Evolutionary conservation across 2,113 vertebrate genomes (phyloP).

Genomic region (Tenrec ecaudatus): DNA sequence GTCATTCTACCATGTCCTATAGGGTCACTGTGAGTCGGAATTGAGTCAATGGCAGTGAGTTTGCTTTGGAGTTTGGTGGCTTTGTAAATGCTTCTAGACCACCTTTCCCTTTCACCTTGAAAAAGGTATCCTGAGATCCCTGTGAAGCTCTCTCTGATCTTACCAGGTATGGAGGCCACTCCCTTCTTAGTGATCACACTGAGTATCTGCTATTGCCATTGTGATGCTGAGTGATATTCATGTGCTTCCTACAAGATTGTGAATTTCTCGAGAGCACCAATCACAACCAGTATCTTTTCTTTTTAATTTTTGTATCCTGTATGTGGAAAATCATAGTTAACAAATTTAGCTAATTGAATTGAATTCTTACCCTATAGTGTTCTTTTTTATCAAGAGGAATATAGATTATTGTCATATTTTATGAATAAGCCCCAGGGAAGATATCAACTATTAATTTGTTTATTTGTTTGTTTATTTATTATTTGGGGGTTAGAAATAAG

Average conservation of each 20-base stretch:
- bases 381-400: background rate
- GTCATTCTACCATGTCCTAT: too few relatives aligned
- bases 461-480: background rate
- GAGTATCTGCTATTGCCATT: too few relatives aligned
- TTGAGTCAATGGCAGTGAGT: too few relatives aligned
- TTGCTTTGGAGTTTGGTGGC: too few relatives aligned
- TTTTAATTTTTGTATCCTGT: too few relatives aligned
- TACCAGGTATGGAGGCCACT: background rate
- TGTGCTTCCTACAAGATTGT: background rate
- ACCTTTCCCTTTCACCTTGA: background rate
- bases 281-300: background rate
- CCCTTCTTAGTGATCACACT: background rate
- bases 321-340: background rate
- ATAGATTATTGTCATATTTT: background rate
- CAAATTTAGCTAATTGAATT: too few relatives aligned
- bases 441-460: background rate
- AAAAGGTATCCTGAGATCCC: background rate
- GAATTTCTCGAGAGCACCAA: background rate
- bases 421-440: background rate
- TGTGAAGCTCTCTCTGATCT: background rate
- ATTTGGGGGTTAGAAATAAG: background rate
- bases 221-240: too few relatives aligned
- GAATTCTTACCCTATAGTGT: background rate
- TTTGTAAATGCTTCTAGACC: background rate
- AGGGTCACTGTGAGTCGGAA: too few relatives aligned